These are phyloP conservation scores for Dasysyrphus albostriatus DNA, from an alignment of 2,888 invertebrate genomes.

Conservation along the genomic window DNA sequence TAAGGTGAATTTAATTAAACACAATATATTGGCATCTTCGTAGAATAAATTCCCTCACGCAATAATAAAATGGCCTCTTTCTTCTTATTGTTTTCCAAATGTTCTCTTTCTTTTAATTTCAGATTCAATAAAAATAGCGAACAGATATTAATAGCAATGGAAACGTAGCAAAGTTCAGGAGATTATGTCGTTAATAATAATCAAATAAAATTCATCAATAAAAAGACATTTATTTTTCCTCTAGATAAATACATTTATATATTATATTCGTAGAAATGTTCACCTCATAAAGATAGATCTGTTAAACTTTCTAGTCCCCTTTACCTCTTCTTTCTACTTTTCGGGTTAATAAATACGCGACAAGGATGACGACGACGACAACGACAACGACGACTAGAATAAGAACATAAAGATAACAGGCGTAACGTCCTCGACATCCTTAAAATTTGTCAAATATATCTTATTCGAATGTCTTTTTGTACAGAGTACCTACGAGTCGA, in stretches of 20 bases:
- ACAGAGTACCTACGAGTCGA: too few relatives aligned
- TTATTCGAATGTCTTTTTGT: conserved; percentile 7
- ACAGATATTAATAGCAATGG: conserved; percentile 13
- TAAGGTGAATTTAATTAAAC: too few relatives aligned
- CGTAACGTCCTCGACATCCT: conserved; percentile 9
- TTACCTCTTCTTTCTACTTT: not conserved
- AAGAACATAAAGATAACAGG: conserved; percentile 4
- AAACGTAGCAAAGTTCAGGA: conserved; percentile 7
- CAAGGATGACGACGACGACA: not conserved
- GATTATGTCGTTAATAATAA: conserved; percentile 41
- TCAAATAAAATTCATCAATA: conserved; percentile 35
- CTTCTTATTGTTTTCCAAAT: not conserved
- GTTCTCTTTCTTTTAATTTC: not conserved
- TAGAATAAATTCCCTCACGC: conserved; percentile 3
- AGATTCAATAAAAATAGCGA: conserved; percentile 20
- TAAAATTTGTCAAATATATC: conserved; percentile 7
- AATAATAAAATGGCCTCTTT: conserved; percentile 3
- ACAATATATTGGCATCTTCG: not conserved
- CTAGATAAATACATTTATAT: not conserved
- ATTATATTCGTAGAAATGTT: conserved; percentile 1
- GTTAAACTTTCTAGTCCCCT: not conserved
- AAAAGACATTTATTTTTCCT: conserved; percentile 12
- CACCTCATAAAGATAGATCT: not conserved
- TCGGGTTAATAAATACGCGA: not conserved
- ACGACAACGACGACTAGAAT: not conserved